A percentile compares a stretch with the other conserved stretches of the same genome.
Conservation (phyloP, 2,888 invertebrate species). For the Nycteola revayana region DNA sequence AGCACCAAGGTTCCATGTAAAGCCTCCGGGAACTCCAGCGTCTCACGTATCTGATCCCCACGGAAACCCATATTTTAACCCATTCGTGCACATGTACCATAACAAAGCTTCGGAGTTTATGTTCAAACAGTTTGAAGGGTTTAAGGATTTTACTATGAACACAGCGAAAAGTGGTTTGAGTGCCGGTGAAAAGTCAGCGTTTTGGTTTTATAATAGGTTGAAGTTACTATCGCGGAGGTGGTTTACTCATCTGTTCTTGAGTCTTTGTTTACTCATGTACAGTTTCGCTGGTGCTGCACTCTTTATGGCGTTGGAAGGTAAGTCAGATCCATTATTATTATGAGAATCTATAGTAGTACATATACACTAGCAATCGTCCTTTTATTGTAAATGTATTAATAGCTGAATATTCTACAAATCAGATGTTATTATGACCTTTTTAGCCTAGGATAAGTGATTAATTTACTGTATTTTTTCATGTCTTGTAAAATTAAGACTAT, state of each 20-base stretch:
- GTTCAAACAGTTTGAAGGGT: conserved; percentile 90
- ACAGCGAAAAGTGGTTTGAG: conserved; percentile 90
- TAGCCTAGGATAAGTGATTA: too few species aligned
- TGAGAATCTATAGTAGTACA: too few species aligned
- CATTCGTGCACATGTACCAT: conserved; percentile 78
- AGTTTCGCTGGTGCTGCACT: conserved; percentile 91
- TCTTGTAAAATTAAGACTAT: too few species aligned
- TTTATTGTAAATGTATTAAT: too few species aligned
- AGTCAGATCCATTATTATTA: conserved; percentile 41
- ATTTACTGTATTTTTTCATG: too few species aligned
- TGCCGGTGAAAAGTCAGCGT: conserved; percentile 91
- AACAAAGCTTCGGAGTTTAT: conserved; percentile 89
- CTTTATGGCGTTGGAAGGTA: conserved; percentile 91
- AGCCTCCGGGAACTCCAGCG: conserved; percentile 52
- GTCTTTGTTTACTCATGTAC: conserved; percentile 88
- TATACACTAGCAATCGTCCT: too few species aligned
- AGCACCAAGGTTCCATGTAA: conserved; percentile 49
- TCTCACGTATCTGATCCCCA: conserved; percentile 63
- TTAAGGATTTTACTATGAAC: conserved; percentile 88
- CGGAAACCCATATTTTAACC: conserved; percentile 61
- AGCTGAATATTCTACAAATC: too few species aligned
- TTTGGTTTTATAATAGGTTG: conserved; percentile 90
- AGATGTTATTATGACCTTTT: too few species aligned
- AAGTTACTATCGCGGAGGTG: conserved; percentile 89
- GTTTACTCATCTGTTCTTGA: conserved; percentile 94